Base-by-base conservation (phyloP, 1,140 invertebrate species). In the Saxidomus purpurata region DNA sequence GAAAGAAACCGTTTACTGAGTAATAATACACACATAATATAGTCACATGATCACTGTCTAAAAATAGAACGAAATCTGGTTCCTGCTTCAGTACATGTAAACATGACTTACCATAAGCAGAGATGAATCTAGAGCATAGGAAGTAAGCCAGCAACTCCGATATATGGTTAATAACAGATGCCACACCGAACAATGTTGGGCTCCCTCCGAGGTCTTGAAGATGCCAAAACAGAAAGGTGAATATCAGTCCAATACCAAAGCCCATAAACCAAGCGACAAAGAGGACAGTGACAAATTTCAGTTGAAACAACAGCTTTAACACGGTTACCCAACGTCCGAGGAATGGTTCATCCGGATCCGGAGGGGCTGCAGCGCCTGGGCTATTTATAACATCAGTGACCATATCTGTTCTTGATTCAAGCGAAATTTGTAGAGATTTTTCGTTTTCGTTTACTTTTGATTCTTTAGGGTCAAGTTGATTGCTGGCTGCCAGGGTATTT, bases 181-280 rank as follows among this genome's bases (percentile, higher is more conserved):
- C 99, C 31, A 99, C 97, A 76, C 99, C 99, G 94, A 99, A 99
- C 0, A 99, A 97, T 0, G 99, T 99, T 4, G 99, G 99, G 0
- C 98, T 98, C 22, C 99, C 99, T 2, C 98, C 99, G 93, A 99
- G 98, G 95, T 99, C 99, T 96, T 95, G 98, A 49, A 99, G 96
- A 96, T 99, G 99, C 99, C 99, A 99, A 96, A 99, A 99, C 34
- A 99, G 97, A 96, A 99, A 99, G 0, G 99, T 99, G 96, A 99
- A 99, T 87, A 99, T 99, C 90, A 99, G 96, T 0, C 99, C 99
- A 93, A 99, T 99, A n/a, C 99, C 99, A 94, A 99, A 99, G 71
- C 99, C 99, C 98, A 99, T 99, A 96, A 99, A 99, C 98, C 99
- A 99, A 28, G 99, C 98, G 0, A 99, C 98, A 93, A 99, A 98